Evolutionary conservation across 2,113 vertebrate species (phyloP), one percentile per base, ranked within the genome.

Genomic region (Lampris megalopsis): DNA sequence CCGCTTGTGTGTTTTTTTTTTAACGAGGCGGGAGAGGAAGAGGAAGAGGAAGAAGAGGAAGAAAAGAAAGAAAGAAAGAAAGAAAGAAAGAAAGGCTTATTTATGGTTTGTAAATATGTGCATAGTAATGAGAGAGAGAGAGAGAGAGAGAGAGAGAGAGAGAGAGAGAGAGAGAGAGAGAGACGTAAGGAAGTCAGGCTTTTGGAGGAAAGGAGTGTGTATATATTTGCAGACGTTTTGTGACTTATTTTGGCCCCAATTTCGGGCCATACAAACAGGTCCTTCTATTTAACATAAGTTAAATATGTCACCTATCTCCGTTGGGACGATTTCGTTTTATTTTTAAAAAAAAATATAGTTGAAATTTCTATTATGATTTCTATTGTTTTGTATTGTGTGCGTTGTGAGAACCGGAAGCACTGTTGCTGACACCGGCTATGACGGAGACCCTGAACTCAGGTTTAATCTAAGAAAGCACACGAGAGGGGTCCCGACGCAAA

Each of bases 51-150:
- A n/a, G n/a, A n/a, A n/a, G n/a, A n/a, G n/a, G n/a, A n/a, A n/a
- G n/a, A n/a, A n/a, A n/a, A n/a, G n/a, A n/a, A n/a, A n/a, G n/a
- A n/a, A n/a, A n/a, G n/a, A n/a, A n/a, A n/a, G n/a, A n/a, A n/a
- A n/a, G 79, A 80, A 58, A 75, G 7, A 45, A 38, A 71, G 70
- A 63, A 75, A 89, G 63, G 75, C 90, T 84, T 95, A 95, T 96
- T 96, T 96, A 96, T 95, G 89, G 86, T 61, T 68, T 93, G 94
- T 94, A 95, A 88, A 94, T 95, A 91, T 94, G 90, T 94, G 90
- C 80, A 90, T 92, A 88, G 75, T 86, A 85, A 80, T 54, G 63
- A 71, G 78, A 81, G 69, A 57, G 67, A n/a, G 62, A 63, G 60
- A 77, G 8, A 71, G 54, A 77, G 38, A 66, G 35, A 1, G 63